A percentile compares a stretch with the other conserved stretches of the same genome.
phyloP scores from a whole-genome alignment of 1,140 invertebrate species.

The Tetramorium alpestre region DNA sequence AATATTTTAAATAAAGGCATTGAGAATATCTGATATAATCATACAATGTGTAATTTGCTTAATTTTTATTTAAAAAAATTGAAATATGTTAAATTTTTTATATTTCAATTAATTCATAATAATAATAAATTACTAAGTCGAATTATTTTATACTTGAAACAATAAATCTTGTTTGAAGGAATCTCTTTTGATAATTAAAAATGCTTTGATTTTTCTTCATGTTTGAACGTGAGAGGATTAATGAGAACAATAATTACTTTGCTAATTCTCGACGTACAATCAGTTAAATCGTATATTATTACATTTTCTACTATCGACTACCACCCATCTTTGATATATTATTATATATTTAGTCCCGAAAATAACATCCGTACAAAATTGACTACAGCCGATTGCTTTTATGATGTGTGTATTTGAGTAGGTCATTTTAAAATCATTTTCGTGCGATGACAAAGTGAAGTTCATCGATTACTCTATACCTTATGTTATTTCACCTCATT shows the following conservation, averaged over 20 bases:
- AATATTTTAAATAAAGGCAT: not conserved
- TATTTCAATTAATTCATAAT: not conserved
- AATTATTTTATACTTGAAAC: not conserved
- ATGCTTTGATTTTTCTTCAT: slow-evolving; percentile 44
- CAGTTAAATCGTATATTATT: slow-evolving; percentile 69
- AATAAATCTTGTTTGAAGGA: not conserved
- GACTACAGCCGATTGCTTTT: slow-evolving; percentile 84
- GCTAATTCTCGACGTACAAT: slow-evolving; percentile 65
- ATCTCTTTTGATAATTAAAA: not conserved
- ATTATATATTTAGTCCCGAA: slow-evolving; percentile 79
- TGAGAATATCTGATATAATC: not conserved
- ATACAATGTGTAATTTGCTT: not conserved
- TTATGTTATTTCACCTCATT: slow-evolving; percentile 26
- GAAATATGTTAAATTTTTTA: not conserved
- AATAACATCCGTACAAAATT: slow-evolving; percentile 85
- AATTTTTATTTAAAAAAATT: not conserved
- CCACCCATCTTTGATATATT: slow-evolving; percentile 71
- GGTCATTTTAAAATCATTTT: slow-evolving; percentile 76
- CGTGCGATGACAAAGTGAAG: slow-evolving; percentile 64
- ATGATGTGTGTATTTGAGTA: slow-evolving; percentile 76
- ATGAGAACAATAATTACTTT: slow-evolving; percentile 51
- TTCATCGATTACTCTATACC: slow-evolving; percentile 51
- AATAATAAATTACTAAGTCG: not conserved
- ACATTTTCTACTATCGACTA: slow-evolving; percentile 70
- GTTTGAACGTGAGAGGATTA: slow-evolving; percentile 39